Evolutionary conservation across 2,888 invertebrate species (phyloP).

Genomic region (Hymenopus coronatus): DNA sequence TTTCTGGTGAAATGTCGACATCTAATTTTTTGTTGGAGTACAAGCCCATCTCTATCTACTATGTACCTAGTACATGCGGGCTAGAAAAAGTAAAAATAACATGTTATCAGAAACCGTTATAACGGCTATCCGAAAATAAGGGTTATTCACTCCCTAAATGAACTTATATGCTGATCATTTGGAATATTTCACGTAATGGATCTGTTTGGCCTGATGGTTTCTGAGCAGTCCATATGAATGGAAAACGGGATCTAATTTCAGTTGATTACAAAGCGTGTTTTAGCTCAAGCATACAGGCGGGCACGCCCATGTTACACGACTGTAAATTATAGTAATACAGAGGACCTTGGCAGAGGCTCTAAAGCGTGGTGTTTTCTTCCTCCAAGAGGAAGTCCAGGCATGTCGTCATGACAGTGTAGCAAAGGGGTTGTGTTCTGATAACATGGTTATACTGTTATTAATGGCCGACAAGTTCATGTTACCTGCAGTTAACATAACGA

Average conservation of each 20-base stretch:
- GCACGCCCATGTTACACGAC: neutral
- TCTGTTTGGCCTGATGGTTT: no score
- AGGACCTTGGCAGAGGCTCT: neutral
- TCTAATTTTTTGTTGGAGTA: no score
- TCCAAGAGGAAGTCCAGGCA: neutral
- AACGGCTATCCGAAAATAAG: no score
- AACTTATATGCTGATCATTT: no score
- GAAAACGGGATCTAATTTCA: neutral
- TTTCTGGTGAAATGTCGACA: no score
- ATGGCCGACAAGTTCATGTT: neutral
- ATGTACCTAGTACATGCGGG: no score
- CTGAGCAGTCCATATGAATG: neutral
- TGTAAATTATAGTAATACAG: neutral
- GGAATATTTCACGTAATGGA: no score
- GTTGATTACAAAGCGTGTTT: neutral
- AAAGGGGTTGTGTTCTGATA: neutral
- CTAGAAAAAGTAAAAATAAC: no score
- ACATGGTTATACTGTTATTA: neutral
- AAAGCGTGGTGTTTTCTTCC: neutral
- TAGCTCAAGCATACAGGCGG: neutral
- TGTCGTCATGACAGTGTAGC: neutral
- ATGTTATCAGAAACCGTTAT: no score
- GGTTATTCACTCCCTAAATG: no score
- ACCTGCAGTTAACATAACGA: neutral
- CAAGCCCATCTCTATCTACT: no score